Conservation (phyloP, 1,140 invertebrate species). For the Euborellia annulipes region DNA sequence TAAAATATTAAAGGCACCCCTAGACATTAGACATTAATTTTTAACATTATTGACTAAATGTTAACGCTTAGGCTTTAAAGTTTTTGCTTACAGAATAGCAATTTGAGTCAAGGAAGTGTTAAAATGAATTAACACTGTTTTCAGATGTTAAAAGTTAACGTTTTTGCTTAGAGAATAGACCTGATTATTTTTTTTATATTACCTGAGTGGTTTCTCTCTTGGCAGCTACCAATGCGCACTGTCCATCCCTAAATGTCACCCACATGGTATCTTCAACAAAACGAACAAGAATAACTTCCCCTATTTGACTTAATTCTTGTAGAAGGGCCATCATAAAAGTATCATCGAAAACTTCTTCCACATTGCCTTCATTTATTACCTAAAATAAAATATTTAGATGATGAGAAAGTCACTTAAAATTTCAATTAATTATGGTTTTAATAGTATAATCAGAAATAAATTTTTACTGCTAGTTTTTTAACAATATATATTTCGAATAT, state of each 20-base stretch:
- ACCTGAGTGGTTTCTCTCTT: constrained; percentile 32
- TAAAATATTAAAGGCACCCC: no score
- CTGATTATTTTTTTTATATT: neutral
- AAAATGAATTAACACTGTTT: no score
- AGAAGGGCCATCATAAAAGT: constrained; percentile 53
- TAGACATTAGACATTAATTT: no score
- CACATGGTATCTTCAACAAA: constrained; percentile 80
- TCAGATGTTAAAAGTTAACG: no score
- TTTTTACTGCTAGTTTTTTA: constrained; percentile 1
- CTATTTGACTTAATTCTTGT: constrained; percentile 55
- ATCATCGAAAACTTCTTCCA: constrained; percentile 38
- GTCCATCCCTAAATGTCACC: constrained; percentile 77
- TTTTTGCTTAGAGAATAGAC: no score
- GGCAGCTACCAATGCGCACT: constrained; percentile 60
- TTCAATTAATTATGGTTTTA: no score
- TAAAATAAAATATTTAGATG: neutral
- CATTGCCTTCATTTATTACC: constrained; percentile 19
- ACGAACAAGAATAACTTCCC: constrained; percentile 76
- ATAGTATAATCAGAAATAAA: no score
- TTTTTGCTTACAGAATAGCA: no score
- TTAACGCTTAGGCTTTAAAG: no score
- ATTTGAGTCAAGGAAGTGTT: no score
- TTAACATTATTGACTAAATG: no score
- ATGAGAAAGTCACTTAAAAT: no score
- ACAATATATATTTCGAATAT: constrained; percentile 2